Base-by-base conservation (phyloP, 2,797 vertebrate species). In the Ceryle rudis region DNA sequence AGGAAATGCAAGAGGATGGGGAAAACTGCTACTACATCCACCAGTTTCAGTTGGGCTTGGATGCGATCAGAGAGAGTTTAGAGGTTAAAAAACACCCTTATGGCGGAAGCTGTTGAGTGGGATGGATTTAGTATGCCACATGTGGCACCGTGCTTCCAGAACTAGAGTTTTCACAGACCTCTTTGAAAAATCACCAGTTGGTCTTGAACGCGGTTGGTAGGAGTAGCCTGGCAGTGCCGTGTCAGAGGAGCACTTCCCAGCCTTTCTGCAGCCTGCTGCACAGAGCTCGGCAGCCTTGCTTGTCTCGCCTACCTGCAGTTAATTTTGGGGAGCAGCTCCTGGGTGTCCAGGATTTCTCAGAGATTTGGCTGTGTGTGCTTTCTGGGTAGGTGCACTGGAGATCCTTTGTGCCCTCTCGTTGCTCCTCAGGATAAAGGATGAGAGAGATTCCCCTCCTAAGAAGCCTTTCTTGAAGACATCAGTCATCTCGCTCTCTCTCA, bases 201-300 rank as follows among this genome's bases (percentile, higher is more conserved):
- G 11, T 16, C 42, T 49, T 13, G n/a, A 33, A 1, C 0, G 0
- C 58, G 35, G 5, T 5, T 16, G 51, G 52, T 19, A 2, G 86
- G n/a, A 2, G 13, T 10, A 10, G 47, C 18, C 14, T 37, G 7
- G 13, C 25, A 2, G 10, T 35, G 46, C 54, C 4, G 2, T 6
- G 14, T 3, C 26, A 3, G 65, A 37, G 8, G 35, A 35, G n/a
- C 5, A 12, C 65, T 92, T 62, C 88, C 18, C 55, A 47, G 1
- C 51, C 37, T 74, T 58, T n/a, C 21, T 75, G 28, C 70, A 47
- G 41, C 61, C 47, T n/a, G 31, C 33, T 2, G 7, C 2, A 1
- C 9, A 28, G 39, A 84, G 65, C 49, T 23, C 1, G 0, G 16
- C 49, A 54, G 64, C 31, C 35, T 47, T 1, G 1, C 28, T 51